Evolutionary conservation across 2,888 invertebrate species (phyloP).

Genomic region (Pristionchus mayeri): DNA sequence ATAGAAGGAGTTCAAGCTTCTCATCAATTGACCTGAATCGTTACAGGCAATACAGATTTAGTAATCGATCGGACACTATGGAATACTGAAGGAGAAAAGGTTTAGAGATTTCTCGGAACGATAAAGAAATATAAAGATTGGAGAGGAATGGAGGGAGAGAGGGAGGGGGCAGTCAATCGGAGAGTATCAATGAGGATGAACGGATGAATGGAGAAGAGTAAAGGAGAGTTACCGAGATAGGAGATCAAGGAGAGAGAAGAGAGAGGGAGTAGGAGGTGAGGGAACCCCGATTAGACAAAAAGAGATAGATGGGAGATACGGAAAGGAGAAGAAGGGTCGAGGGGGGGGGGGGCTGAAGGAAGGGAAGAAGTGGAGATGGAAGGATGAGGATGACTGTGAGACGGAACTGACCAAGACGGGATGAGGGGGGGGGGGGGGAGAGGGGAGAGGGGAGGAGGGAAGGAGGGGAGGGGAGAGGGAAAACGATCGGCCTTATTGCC

Average conservation of each 20-base stretch:
- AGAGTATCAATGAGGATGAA: slow-evolving; percentile 5
- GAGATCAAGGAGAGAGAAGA: background rate
- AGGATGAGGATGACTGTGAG: background rate
- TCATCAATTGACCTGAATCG: background rate
- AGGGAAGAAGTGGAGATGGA: background rate
- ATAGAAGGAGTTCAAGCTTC: background rate
- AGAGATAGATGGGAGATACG: slow-evolving; percentile 24
- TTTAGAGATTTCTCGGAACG: background rate
- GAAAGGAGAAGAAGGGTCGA: background rate
- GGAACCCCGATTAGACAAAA: slow-evolving; percentile 22
- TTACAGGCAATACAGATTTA: background rate
- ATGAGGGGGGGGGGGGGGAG: background rate
- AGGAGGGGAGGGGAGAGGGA: background rate
- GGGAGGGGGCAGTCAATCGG: background rate
- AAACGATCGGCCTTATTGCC: slow-evolving; percentile 10
- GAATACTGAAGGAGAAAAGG: background rate
- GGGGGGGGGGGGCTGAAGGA: background rate
- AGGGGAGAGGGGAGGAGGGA: background rate
- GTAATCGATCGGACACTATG: background rate
- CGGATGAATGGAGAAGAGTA: slow-evolving; percentile 24
- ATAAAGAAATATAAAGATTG: background rate
- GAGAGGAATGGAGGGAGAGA: background rate
- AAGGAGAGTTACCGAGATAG: slow-evolving; percentile 24
- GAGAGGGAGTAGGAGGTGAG: slow-evolving; percentile 13
- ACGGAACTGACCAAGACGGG: slow-evolving; percentile 6